Evolutionary conservation across 2,888 invertebrate genomes (phyloP).

Genomic region (Lomographa bimaculata): DNA sequence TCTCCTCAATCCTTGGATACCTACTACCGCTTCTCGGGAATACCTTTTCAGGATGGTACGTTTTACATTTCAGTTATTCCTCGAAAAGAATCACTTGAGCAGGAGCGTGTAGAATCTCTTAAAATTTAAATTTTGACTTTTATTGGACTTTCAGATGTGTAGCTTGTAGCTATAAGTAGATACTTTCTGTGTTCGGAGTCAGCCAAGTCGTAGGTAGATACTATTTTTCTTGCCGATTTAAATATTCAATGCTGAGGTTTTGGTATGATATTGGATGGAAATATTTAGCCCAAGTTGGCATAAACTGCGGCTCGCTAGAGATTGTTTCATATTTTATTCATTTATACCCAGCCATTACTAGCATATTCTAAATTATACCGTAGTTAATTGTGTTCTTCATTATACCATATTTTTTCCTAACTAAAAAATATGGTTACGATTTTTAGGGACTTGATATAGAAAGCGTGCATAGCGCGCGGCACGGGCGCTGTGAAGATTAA

Average conservation of each 20-base stretch:
- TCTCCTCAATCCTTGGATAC: constrained; percentile 34
- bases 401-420: too few species aligned
- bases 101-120: constrained; percentile 1
- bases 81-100: constrained; percentile 19
- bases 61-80: constrained; percentile 38
- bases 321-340: constrained; percentile 21
- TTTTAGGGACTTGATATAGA: too few species aligned
- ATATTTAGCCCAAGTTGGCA: constrained; percentile 3
- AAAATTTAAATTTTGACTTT: constrained; percentile 12
- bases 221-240: constrained; percentile 15
- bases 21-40: constrained; percentile 28
- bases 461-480: too few species aligned
- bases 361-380: constrained; percentile 4
- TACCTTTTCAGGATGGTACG: constrained; percentile 29
- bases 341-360: constrained; percentile 1
- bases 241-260: constrained; percentile 16
- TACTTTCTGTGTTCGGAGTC: too few species aligned
- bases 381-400: constrained; percentile 12
- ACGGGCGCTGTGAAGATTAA: too few species aligned
- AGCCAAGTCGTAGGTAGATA: background rate
- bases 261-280: constrained; percentile 16
- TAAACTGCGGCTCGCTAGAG: constrained; percentile 9
- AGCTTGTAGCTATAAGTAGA: background rate
- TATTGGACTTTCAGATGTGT: constrained; percentile 8
- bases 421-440: too few species aligned